These are phyloP conservation scores for Patella caerulea DNA, from an alignment of 2,888 invertebrate species.

Conservation along the genomic window DNA sequence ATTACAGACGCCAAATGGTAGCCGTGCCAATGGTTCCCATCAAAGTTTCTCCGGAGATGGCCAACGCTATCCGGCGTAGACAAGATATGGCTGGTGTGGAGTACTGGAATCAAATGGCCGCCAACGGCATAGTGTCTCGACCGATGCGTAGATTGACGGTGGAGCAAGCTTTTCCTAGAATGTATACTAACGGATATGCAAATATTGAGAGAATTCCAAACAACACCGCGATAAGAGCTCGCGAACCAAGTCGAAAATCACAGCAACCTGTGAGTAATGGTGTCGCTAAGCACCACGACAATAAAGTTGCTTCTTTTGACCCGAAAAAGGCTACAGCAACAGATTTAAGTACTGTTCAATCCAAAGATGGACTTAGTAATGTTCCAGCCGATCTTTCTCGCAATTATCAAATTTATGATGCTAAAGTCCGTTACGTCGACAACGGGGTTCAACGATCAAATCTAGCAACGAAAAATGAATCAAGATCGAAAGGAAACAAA, in stretches of 20 bases:
- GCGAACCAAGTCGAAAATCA: background rate
- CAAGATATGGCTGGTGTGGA: conserved; percentile 17
- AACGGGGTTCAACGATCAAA: background rate
- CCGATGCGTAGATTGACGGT: background rate
- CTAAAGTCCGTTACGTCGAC: background rate
- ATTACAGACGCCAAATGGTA: background rate
- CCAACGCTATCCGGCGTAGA: conserved; percentile 22
- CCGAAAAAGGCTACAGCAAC: too few relatives aligned
- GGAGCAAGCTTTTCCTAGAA: conserved; percentile 1
- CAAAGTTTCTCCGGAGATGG: conserved; percentile 17
- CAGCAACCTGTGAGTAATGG: background rate
- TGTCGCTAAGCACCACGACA: background rate
- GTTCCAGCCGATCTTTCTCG: background rate
- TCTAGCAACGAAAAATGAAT: background rate
- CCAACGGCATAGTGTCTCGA: background rate
- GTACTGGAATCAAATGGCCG: conserved; percentile 12
- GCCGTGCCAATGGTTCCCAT: background rate
- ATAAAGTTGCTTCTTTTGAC: background rate
- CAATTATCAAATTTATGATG: background rate
- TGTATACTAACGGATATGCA: background rate
- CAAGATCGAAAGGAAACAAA: background rate
- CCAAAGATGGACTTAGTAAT: too few relatives aligned
- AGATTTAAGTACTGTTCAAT: background rate
- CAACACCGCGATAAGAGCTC: background rate
- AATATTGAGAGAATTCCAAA: too few relatives aligned